Base-by-base conservation (phyloP, 2,888 invertebrate genomes). In the Drosophila recens region DNA sequence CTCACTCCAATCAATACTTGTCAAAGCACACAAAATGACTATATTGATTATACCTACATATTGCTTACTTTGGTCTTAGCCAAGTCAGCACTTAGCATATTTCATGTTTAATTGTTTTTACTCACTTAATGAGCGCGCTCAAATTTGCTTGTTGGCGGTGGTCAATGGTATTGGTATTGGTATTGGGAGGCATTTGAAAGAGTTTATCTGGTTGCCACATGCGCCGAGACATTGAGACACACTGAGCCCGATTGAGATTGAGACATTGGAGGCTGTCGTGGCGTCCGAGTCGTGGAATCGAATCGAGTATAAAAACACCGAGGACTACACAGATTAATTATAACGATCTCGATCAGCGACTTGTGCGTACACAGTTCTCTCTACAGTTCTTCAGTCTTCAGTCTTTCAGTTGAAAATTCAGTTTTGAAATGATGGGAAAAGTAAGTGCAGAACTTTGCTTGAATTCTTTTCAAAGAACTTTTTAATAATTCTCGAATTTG, bases 281-380 rank as follows among this genome's bases (percentile, higher is more conserved):
- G 51, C 15, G 36, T 30, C 54, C 17, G 27, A 48, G 40, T 49
- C 17, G 17, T 17, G 17, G 17, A 17, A 9, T 45, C 17, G 27
- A 48, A 40, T 49, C 10, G 33, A 46, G 36, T 86, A 86, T 86
- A 86, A 82, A 86, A 89, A 75, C 73, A 67, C 42, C 58, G 72
- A 85, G 88, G 88, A 89, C 74, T 75, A 67, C 57, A 23, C 65
- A 80, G 73, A 70, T 88, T 69, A 85, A 86, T 86, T 87, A 86
- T 63, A 68, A 78, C 81, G 69, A 75, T 75, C 80, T 70, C 65
- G 76, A 77, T 81, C 74, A 77, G 69, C 72, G 62, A 45, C 79
- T 84, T 56, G 89, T 72, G 78, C 83, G 66, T 75, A 87, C 84
- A 68, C 82, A 80, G 67, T 67, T 75, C 69, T 72, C n/a, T n/a